Evolutionary conservation across 2,888 invertebrate genomes (phyloP).

Genomic region (Helobdella robusta): DNA sequence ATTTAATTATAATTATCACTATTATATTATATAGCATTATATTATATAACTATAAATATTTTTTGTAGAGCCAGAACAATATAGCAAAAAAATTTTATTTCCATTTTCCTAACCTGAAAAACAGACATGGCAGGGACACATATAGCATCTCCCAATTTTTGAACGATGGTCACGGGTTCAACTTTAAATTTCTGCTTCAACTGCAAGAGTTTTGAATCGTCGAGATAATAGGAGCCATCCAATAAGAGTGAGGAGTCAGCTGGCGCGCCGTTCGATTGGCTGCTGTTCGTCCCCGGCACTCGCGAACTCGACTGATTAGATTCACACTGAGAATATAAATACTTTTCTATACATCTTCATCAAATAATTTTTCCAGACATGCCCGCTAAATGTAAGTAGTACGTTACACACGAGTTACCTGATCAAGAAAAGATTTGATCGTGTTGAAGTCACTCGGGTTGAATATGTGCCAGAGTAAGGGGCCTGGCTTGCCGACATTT

Average conservation of each 20-base stretch:
- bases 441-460: neutral
- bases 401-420: neutral
- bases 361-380: neutral
- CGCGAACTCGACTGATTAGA: neutral
- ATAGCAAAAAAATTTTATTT: too few relatives aligned
- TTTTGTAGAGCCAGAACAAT: too few relatives aligned
- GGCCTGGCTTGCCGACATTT: neutral
- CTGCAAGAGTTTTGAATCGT: neutral
- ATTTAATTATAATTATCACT: too few relatives aligned
- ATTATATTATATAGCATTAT: too few relatives aligned
- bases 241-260: neutral
- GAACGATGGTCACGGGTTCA: slow-evolving; percentile 8
- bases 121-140: slow-evolving; percentile 16
- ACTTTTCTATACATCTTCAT: neutral
- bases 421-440: neutral
- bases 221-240: slow-evolving; percentile 7
- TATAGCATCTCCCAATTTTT: slow-evolving; percentile 8
- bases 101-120: too few relatives aligned
- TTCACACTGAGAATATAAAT: neutral
- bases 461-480: slow-evolving; percentile 7
- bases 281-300: neutral
- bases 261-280: neutral
- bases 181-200: neutral
- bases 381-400: neutral
- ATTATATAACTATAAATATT: too few relatives aligned